Evolutionary conservation across 2,797 vertebrate species (phyloP).

Genomic region (Cheirogaleus major): DNA sequence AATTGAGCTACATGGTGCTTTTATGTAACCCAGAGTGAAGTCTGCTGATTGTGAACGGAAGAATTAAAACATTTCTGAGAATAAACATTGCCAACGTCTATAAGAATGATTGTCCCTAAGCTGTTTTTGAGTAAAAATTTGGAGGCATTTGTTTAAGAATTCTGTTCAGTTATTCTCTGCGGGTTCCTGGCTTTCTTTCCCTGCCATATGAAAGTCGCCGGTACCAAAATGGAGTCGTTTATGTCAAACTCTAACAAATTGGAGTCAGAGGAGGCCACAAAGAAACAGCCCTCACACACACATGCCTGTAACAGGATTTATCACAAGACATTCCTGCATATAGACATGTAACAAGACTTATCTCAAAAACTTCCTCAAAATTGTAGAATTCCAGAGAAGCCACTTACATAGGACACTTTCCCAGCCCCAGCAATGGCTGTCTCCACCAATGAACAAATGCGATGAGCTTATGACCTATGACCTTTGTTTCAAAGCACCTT

Average conservation of each 20-base stretch:
- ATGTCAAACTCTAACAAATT: neutral
- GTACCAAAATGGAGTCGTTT: neutral
- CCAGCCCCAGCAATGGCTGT: neutral
- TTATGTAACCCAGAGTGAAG: neutral
- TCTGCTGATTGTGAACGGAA: neutral
- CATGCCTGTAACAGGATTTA: neutral
- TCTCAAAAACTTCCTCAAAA: neutral
- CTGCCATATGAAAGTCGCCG: neutral
- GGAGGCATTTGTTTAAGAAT: neutral
- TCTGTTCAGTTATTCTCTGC: neutral
- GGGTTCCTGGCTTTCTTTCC: neutral
- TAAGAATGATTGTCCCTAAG: neutral
- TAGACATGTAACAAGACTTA: neutral
- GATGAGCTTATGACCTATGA: neutral
- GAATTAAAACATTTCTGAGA: conserved; percentile 39
- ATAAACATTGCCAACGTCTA: neutral
- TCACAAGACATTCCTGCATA: neutral
- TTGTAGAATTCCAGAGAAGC: neutral
- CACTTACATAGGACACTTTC: neutral
- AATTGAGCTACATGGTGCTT: neutral
- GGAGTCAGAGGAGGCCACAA: neutral
- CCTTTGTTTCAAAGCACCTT: neutral
- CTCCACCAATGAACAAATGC: neutral
- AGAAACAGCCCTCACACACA: neutral
- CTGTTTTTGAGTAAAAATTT: neutral